Conservation (phyloP, 2,797 vertebrate genomes). For the Myotis planiceps region DNA sequence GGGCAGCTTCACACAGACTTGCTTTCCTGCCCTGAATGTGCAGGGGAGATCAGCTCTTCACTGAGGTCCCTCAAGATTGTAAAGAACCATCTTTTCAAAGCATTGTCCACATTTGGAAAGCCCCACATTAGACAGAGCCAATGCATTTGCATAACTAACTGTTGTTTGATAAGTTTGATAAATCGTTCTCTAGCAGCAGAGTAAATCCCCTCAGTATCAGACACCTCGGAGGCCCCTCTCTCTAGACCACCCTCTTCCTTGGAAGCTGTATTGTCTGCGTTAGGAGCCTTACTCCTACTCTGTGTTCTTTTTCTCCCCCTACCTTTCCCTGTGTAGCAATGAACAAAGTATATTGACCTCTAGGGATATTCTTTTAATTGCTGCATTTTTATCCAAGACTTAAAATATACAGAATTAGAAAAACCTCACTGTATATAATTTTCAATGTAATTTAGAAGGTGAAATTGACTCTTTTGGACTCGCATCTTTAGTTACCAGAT, state of each 20-base stretch:
- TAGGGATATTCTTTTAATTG: constrained; percentile 62
- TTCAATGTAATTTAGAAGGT: constrained; percentile 70
- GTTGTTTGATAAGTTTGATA: not conserved
- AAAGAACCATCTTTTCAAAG: not conserved
- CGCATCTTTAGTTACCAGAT: constrained; percentile 39
- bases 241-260: not conserved
- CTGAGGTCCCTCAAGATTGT: not conserved
- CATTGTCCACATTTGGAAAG: not conserved
- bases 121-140: not conserved
- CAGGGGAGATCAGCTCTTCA: not conserved
- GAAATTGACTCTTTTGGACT: constrained; percentile 52
- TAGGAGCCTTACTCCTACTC: not conserved
- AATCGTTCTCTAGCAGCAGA: not conserved
- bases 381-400: constrained; percentile 57
- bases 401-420: constrained; percentile 57
- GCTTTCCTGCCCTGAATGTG: not conserved
- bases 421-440: constrained; percentile 50
- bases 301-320: not conserved
- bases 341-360: constrained; percentile 48
- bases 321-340: not conserved
- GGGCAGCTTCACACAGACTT: not conserved
- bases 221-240: not conserved
- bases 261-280: not conserved
- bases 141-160: not conserved
- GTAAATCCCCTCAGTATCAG: not conserved